Conservation (phyloP, 2,797 vertebrate genomes). For the Halcyon badia region DNA sequence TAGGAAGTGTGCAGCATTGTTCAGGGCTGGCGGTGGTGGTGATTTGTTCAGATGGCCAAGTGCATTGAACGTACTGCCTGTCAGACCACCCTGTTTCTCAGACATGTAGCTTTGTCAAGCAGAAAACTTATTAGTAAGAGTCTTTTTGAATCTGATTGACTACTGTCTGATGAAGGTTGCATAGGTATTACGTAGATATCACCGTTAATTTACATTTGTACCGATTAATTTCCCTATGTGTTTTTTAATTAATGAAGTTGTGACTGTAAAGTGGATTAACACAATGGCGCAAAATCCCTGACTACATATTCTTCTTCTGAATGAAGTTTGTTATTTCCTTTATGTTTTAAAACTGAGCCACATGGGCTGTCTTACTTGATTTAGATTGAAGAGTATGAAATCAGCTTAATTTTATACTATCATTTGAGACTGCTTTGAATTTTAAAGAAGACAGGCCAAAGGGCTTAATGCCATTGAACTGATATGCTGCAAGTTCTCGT, state of each 20-base stretch:
- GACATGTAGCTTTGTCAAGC: background rate
- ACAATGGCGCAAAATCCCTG: background rate
- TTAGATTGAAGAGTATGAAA: constrained; percentile 19
- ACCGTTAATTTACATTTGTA: background rate
- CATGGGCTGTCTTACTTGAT: background rate
- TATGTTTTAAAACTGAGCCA: background rate
- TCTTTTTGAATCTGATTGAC: background rate
- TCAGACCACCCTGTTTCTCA: background rate
- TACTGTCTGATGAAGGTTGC: background rate
- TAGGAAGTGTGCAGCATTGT: fast-evolving
- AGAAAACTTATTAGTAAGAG: background rate
- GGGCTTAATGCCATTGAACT: background rate
- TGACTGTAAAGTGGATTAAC: constrained; percentile 20
- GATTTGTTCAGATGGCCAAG: background rate
- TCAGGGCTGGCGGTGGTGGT: background rate
- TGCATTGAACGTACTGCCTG: no score
- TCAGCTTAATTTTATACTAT: constrained; percentile 12
- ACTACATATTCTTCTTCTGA: background rate
- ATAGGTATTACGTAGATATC: background rate
- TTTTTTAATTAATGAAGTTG: constrained; percentile 41
- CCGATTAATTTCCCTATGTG: background rate
- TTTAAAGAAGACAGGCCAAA: background rate
- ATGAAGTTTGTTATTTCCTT: constrained; percentile 19
- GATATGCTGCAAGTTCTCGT: background rate
- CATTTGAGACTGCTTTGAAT: constrained; percentile 4